Percentiles rank a stretch among this genome's conserved stretches.
Evolutionary conservation across 2,888 invertebrate species (phyloP).

Genomic region (Augiades crinisus): DNA sequence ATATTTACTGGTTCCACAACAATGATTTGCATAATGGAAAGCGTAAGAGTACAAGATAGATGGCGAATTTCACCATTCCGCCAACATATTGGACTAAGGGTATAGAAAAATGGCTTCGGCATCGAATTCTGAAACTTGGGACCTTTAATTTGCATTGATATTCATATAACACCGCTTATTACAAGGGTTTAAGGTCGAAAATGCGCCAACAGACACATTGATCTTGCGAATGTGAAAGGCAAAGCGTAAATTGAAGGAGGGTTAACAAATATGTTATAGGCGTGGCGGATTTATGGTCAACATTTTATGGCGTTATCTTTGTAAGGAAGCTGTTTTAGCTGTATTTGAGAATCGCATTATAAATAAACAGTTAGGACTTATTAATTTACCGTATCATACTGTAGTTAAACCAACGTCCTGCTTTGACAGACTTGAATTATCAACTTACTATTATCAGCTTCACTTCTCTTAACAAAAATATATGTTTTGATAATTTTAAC

Average conservation of each 20-base stretch:
- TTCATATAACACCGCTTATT: conserved; percentile 35
- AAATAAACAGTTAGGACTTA: no score
- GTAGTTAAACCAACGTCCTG: no score
- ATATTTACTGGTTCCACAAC: conserved; percentile 10
- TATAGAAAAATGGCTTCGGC: conserved; percentile 61
- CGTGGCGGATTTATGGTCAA: conserved; percentile 48
- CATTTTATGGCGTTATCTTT: no score
- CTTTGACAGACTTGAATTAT: no score
- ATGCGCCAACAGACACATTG: conserved; percentile 24
- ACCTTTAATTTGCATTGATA: conserved; percentile 54
- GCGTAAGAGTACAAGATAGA: conserved; percentile 64
- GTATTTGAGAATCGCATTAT: no score
- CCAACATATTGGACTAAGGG: conserved; percentile 71
- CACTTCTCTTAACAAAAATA: no score
- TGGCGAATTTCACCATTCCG: conserved; percentile 53
- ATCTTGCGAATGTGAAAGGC: conserved; percentile 23
- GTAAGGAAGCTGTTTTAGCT: no score
- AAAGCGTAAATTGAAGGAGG: conserved; percentile 44
- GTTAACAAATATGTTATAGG: conserved; percentile 53
- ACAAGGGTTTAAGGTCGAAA: conserved; percentile 33
- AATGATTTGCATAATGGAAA: conserved; percentile 66
- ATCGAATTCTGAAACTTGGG: conserved; percentile 56
- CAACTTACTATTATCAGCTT: no score
- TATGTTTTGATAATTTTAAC: no score
- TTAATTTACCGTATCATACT: no score